These are phyloP conservation scores for Cettia cetti DNA, from an alignment of 2,113 vertebrate species.

Conservation along the genomic window DNA sequence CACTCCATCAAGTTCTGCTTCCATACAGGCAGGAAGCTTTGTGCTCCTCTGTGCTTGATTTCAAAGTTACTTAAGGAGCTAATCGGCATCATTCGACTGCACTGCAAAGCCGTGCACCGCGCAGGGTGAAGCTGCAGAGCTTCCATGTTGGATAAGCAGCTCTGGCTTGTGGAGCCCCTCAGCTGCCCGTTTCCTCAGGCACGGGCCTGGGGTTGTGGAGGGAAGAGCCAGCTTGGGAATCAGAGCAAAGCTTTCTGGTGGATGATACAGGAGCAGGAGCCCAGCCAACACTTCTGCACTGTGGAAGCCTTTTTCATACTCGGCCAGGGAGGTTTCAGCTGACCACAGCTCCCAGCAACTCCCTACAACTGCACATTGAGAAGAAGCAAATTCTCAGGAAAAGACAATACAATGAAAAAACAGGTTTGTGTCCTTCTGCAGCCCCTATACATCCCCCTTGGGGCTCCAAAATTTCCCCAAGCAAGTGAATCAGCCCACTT, in stretches of 20 bases:
- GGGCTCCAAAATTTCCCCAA: background rate
- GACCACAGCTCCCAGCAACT: background rate
- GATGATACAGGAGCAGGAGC: background rate
- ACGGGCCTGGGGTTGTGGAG: fast-evolving
- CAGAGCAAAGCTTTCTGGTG: background rate
- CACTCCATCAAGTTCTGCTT: background rate
- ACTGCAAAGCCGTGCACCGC: fast-evolving
- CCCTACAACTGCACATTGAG: background rate
- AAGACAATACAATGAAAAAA: background rate
- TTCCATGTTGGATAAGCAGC: background rate
- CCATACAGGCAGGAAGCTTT: background rate
- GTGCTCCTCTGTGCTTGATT: background rate
- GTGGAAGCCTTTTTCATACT: background rate
- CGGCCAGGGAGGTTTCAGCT: background rate
- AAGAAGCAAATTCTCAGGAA: background rate
- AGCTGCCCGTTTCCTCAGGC: background rate
- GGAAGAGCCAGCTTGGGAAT: background rate
- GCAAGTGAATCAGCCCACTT: background rate
- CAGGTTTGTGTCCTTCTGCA: background rate
- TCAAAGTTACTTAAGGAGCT: background rate
- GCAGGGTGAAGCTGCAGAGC: background rate
- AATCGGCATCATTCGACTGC: fast-evolving
- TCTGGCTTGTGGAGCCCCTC: background rate
- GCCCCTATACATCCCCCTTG: background rate
- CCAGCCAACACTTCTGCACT: background rate